phyloP scores from a whole-genome alignment of 2,797 vertebrate species.

The Petrocephalus sullivani region DNA sequence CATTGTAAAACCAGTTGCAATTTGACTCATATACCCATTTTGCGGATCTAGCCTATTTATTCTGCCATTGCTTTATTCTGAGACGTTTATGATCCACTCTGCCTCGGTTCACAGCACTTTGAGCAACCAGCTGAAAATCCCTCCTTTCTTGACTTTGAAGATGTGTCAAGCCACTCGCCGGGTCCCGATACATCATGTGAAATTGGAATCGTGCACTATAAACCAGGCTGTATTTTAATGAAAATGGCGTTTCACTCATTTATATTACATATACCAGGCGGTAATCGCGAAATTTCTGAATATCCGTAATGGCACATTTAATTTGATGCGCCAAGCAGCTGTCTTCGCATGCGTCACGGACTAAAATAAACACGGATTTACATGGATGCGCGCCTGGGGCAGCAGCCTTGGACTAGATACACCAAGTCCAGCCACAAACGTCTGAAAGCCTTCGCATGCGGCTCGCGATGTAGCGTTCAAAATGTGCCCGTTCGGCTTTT shows the following conservation, averaged over 20 bases:
- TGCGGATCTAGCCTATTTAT: not conserved
- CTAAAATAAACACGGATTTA: not conserved
- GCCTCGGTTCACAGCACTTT: not conserved
- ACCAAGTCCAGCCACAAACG: not conserved
- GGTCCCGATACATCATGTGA: not conserved
- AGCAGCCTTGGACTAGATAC: not conserved
- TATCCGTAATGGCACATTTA: not conserved
- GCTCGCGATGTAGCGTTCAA: not conserved
- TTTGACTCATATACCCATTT: not conserved
- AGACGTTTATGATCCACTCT: not conserved
- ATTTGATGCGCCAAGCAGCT: not conserved
- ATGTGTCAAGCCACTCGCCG: not conserved
- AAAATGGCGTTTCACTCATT: not conserved
- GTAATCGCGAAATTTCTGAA: not conserved
- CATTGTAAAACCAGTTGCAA: not conserved
- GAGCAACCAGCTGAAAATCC: not conserved
- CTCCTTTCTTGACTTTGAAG: not conserved
- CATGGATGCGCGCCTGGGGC: not conserved
- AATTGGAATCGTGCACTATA: not conserved
- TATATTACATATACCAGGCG: not conserved
- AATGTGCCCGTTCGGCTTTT: not conserved
- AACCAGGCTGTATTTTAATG: not conserved
- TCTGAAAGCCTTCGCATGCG: not conserved
- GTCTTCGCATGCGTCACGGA: not conserved
- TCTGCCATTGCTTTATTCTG: not conserved